A percentile compares a stretch with the other conserved stretches of the same genome.
Evolutionary conservation across 2,888 invertebrate genomes (phyloP).

Genomic region (Noctua comes): DNA sequence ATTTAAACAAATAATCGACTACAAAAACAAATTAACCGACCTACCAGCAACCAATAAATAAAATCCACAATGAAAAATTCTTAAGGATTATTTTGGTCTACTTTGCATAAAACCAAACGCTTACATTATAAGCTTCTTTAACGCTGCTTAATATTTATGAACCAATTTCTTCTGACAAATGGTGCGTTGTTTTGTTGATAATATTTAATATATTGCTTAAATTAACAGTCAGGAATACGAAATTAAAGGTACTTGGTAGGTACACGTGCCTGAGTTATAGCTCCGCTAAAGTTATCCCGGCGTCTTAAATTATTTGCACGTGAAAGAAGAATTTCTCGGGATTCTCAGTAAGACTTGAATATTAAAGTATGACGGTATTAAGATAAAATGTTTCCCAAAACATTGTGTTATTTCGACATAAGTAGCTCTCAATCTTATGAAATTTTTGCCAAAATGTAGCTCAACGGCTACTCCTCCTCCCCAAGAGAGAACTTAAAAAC

Average conservation of each 20-base stretch:
- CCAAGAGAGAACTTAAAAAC: constrained; percentile 34
- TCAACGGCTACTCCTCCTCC: constrained; percentile 13
- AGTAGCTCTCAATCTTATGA: constrained; percentile 12
- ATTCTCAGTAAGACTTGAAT: constrained; percentile 10
- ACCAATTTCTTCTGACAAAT: constrained; percentile 77
- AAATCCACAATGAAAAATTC: constrained; percentile 64
- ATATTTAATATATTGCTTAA: constrained; percentile 75
- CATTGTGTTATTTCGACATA: constrained; percentile 23
- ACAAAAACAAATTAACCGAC: constrained; percentile 48
- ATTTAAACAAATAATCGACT: constrained; percentile 45
- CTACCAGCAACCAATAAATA: constrained; percentile 40
- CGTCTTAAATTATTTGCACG: constrained; percentile 24
- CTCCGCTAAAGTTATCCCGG: constrained; percentile 30
- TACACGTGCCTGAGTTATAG: constrained; percentile 59
- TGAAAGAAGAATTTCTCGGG: constrained; percentile 8
- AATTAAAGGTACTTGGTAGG: constrained; percentile 63
- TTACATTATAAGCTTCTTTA: constrained; percentile 74
- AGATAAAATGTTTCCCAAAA: background rate
- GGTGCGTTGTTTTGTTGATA: constrained; percentile 73
- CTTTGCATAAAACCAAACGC: constrained; percentile 75
- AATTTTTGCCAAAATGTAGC: constrained; percentile 18
- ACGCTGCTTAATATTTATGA: constrained; percentile 80
- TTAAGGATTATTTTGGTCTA: constrained; percentile 68
- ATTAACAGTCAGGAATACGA: constrained; percentile 66
- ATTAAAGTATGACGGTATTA: constrained; percentile 9